Conservation (phyloP, 2,113 vertebrate genomes). For the Crotalus helleri region DNA sequence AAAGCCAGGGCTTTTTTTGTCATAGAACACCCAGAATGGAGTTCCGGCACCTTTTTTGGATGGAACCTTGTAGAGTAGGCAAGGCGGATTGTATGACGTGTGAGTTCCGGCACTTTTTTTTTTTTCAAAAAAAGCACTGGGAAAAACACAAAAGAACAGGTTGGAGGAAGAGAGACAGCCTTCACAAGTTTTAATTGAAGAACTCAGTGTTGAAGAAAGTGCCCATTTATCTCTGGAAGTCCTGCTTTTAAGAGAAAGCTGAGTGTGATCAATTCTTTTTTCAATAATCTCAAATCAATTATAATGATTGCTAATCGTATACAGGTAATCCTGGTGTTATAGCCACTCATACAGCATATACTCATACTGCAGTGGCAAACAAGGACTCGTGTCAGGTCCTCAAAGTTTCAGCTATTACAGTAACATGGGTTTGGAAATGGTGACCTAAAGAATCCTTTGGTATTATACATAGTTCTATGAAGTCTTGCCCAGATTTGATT, state of each 20-base stretch:
- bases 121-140: too few species aligned
- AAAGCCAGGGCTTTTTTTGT: neutral
- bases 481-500: neutral
- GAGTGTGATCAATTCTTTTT: neutral
- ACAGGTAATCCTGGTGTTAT: neutral
- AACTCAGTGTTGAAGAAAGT: neutral
- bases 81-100: too few species aligned
- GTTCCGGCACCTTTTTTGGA: too few species aligned
- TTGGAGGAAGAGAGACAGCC: neutral
- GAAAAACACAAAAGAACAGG: neutral
- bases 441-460: neutral
- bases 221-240: neutral
- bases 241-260: neutral
- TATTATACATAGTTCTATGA: neutral
- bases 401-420: neutral
- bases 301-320: neutral
- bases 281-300: neutral
- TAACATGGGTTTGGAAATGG: neutral
- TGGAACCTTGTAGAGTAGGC: too few species aligned
- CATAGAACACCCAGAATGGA: too few species aligned
- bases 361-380: neutral
- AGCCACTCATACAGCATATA: neutral
- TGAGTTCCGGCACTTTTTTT: too few species aligned
- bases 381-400: neutral
- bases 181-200: neutral